A percentile compares a stretch with the other conserved stretches of the same genome.
phyloP scores from a whole-genome alignment of 2,113 vertebrate species.

The Triplophysa dalaica region DNA sequence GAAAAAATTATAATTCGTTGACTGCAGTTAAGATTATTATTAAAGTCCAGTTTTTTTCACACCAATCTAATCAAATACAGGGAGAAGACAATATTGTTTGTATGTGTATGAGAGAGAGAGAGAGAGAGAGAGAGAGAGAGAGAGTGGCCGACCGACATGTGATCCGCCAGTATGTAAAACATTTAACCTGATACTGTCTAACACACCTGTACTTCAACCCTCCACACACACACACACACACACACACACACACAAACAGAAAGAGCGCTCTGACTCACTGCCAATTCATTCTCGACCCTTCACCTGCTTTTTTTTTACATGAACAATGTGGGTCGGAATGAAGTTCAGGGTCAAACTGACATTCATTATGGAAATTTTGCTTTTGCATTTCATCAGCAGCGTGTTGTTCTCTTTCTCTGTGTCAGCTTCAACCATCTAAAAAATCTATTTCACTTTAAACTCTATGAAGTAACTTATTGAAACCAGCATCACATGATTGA shows the following conservation, averaged over 20 bases:
- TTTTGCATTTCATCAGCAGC: neutral
- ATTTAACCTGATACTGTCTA: too few relatives aligned
- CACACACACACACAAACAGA: neutral
- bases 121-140: too few relatives aligned
- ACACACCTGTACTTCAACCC: neutral
- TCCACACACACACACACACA: neutral
- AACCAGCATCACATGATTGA: too few relatives aligned
- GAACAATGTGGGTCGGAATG: neutral
- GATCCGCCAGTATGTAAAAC: neutral
- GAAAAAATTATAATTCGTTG: too few relatives aligned
- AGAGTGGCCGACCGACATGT: too few relatives aligned
- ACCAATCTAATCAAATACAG: neutral
- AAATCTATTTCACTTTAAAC: too few relatives aligned
- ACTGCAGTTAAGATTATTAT: too few relatives aligned
- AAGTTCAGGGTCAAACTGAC: neutral
- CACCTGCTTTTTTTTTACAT: neutral
- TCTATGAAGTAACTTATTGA: too few relatives aligned
- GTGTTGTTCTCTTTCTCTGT: neutral
- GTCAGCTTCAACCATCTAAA: neutral
- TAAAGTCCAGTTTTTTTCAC: too few relatives aligned
- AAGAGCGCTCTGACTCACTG: neutral
- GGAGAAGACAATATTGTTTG: neutral
- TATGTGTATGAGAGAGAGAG: neutral
- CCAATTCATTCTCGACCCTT: neutral
- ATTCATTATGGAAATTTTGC: neutral